These are phyloP conservation scores for Aeoliscus strigatus DNA, from an alignment of 2,797 vertebrate genomes.

Conservation along the genomic window DNA sequence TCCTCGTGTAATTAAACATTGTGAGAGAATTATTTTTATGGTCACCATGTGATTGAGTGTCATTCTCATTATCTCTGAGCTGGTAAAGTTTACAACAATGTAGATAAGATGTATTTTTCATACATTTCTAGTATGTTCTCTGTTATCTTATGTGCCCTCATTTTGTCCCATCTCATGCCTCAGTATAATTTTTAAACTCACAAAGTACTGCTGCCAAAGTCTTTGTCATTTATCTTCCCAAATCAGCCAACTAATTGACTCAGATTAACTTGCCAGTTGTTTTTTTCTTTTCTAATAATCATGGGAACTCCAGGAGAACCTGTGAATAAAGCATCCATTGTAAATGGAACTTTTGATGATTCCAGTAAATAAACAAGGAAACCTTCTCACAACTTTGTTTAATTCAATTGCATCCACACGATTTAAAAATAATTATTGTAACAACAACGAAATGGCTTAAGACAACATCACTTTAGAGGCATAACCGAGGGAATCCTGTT, in stretches of 20 bases:
- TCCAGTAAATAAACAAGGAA: constrained; percentile 10
- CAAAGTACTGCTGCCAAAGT: constrained; percentile 14
- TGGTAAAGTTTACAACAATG: too few species aligned
- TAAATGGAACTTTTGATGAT: too few species aligned
- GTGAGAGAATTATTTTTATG: too few species aligned
- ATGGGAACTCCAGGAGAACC: too few species aligned
- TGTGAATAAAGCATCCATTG: too few species aligned
- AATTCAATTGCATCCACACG: constrained; percentile 35
- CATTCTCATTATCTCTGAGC: too few species aligned
- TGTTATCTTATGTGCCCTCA: too few species aligned
- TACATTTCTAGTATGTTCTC: too few species aligned
- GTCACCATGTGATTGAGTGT: too few species aligned
- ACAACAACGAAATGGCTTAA: constrained; percentile 44
- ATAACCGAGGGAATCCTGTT: constrained; percentile 41
- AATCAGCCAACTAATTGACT: constrained; percentile 53
- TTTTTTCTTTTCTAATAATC: constrained; percentile 52
- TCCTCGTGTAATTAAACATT: constrained; percentile 49
- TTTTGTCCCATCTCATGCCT: too few species aligned
- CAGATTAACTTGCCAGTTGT: constrained; percentile 43
- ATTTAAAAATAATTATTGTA: constrained; percentile 51
- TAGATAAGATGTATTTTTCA: too few species aligned
- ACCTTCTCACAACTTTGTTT: constrained; percentile 39
- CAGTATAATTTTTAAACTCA: too few species aligned
- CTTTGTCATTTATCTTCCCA: constrained; percentile 44
- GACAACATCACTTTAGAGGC: constrained; percentile 50